Percentiles rank a stretch among this genome's conserved stretches.
phyloP scores from a whole-genome alignment of 2,888 invertebrate species.

The Carabus problematicus region DNA sequence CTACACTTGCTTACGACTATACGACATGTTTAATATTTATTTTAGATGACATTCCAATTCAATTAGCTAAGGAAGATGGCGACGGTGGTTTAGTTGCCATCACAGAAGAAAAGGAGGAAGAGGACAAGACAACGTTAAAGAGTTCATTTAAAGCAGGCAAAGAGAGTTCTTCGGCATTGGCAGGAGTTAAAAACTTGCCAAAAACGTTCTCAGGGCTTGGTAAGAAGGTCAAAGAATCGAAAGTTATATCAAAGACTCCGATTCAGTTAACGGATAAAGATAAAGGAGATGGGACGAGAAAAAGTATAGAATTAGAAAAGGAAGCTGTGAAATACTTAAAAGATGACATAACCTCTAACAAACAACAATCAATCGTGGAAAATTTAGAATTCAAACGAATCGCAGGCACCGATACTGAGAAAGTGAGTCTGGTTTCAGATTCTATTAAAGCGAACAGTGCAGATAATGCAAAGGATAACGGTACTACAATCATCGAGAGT shows the following conservation, averaged over 20 bases:
- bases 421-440: conserved; percentile 56
- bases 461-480: conserved; percentile 45
- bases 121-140: conserved; percentile 53
- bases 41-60: conserved; percentile 89
- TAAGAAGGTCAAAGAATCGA: conserved; percentile 63
- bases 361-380: conserved; percentile 40
- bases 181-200: conserved; percentile 63
- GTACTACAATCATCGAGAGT: conserved; percentile 47
- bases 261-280: conserved; percentile 57
- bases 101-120: conserved; percentile 71
- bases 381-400: conserved; percentile 25
- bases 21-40: conserved; percentile 52
- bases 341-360: conserved; percentile 18
- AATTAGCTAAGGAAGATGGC: conserved; percentile 70
- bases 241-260: conserved; percentile 58
- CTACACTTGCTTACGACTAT: no score
- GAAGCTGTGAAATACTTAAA: conserved; percentile 53
- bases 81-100: conserved; percentile 72
- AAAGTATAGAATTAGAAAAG: conserved; percentile 59
- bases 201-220: conserved; percentile 71
- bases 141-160: conserved; percentile 51
- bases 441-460: conserved; percentile 57
- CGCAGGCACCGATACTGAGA: conserved; percentile 51
- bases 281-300: conserved; percentile 56
- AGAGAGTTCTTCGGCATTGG: conserved; percentile 64